A percentile compares a stretch with the other conserved stretches of the same genome.
phyloP scores from a whole-genome alignment of 2,113 vertebrate species.

The Podocnemis expansa region DNA sequence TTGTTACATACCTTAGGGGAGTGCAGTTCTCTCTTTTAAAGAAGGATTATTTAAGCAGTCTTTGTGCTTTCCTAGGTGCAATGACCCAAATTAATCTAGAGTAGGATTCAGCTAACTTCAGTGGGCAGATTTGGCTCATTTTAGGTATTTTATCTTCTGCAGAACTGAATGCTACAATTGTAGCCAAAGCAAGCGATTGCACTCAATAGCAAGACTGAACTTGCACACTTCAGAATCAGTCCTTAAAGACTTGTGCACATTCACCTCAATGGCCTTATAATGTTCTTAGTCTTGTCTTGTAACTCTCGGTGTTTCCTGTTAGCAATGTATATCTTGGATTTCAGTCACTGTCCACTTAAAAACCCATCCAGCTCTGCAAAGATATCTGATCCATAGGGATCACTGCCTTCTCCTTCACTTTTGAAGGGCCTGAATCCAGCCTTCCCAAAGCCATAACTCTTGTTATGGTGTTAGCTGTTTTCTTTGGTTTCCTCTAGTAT shows the following conservation, averaged over 20 bases:
- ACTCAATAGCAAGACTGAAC: not conserved
- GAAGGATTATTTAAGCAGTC: slow-evolving; percentile 61
- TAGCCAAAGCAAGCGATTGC: slow-evolving; percentile 70
- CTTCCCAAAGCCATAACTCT: not conserved
- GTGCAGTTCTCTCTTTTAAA: slow-evolving; percentile 59
- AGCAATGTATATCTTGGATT: not conserved
- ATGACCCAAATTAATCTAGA: slow-evolving; percentile 56
- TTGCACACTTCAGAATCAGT: not conserved
- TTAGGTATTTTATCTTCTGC: slow-evolving; percentile 65
- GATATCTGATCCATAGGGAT: not conserved
- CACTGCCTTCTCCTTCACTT: not conserved
- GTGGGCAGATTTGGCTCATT: not conserved
- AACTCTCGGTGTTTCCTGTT: not conserved
- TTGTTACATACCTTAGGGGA: slow-evolving; percentile 68
- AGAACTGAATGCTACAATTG: slow-evolving; percentile 67
- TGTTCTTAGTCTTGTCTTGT: not conserved
- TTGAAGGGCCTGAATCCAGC: not conserved
- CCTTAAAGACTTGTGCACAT: not conserved
- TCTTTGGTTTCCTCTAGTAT: not conserved
- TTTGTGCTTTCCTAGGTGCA: slow-evolving; percentile 66
- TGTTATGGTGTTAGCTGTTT: not conserved
- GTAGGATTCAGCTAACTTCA: not conserved
- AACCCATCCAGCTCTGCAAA: not conserved
- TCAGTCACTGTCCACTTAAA: not conserved
- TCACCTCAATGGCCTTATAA: not conserved